These are phyloP conservation scores for Pogonomyrmex californicus DNA, from an alignment of 1,140 invertebrate genomes.

Conservation along the genomic window DNA sequence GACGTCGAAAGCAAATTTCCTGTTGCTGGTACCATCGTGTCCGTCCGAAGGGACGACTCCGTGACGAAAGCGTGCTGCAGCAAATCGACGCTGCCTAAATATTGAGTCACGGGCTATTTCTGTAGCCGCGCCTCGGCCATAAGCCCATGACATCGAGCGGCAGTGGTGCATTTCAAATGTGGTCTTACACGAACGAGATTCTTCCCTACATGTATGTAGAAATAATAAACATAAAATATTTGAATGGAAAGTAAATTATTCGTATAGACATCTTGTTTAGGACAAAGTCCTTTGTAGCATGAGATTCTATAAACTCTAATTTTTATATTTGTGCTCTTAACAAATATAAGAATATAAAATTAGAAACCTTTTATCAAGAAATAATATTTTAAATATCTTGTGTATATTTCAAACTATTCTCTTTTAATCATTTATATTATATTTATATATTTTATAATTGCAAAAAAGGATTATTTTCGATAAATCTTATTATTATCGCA, in stretches of 20 bases:
- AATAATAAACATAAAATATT: conserved; percentile 23
- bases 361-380: background rate
- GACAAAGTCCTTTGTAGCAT: background rate
- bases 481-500: background rate
- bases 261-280: background rate
- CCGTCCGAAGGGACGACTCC: conserved; percentile 3
- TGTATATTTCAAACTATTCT: too few species aligned
- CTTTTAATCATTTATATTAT: background rate
- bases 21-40: background rate
- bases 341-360: background rate
- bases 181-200: conserved; percentile 5
- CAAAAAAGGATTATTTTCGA: too few species aligned
- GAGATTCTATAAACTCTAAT: background rate
- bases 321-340: background rate
- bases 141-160: conserved; percentile 38
- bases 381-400: background rate
- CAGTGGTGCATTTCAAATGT: conserved; percentile 28
- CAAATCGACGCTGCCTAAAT: conserved; percentile 76
- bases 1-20: background rate
- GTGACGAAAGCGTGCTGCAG: conserved; percentile 53
- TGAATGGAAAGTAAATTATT: conserved; percentile 14
- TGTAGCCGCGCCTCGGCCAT: conserved; percentile 62
- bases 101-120: conserved; percentile 81
- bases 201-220: background rate
- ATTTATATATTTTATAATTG: background rate